Conservation (phyloP, 2,888 invertebrate genomes). For the Amaurobius ferox region DNA sequence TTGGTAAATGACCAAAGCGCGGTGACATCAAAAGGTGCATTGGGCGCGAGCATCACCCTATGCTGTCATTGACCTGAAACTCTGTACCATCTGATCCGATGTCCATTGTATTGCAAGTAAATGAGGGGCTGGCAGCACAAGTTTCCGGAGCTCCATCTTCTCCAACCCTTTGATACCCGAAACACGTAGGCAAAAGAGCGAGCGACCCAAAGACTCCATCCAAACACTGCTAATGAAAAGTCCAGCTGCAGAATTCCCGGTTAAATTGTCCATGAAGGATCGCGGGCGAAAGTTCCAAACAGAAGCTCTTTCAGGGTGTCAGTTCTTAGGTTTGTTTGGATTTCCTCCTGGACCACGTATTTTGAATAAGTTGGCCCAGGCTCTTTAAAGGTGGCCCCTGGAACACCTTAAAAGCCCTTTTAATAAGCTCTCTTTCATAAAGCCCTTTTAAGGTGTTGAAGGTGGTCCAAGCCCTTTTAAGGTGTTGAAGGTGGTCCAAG, state of each 20-base stretch:
- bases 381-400: too few relatives aligned
- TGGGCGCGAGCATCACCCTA: constrained; percentile 19
- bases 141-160: neutral
- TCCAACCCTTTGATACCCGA: constrained; percentile 48
- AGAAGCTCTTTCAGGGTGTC: neutral
- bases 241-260: constrained; percentile 46
- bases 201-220: neutral
- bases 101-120: constrained; percentile 33
- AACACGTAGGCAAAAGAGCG: constrained; percentile 28
- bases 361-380: too few relatives aligned
- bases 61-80: constrained; percentile 37
- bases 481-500: too few relatives aligned
- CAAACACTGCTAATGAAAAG: constrained; percentile 50
- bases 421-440: too few relatives aligned
- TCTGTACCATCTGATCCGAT: constrained; percentile 39
- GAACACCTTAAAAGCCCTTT: too few relatives aligned
- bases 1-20: neutral
- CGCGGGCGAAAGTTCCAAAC: constrained; percentile 5
- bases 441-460: too few relatives aligned
- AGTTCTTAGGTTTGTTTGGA: neutral
- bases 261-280: constrained; percentile 52
- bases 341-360: too few relatives aligned
- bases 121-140: neutral
- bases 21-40: constrained; percentile 38
- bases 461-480: too few relatives aligned